Evolutionary conservation across 2,797 vertebrate genomes (phyloP).

Genomic region (Lycodopsis pacificus): DNA sequence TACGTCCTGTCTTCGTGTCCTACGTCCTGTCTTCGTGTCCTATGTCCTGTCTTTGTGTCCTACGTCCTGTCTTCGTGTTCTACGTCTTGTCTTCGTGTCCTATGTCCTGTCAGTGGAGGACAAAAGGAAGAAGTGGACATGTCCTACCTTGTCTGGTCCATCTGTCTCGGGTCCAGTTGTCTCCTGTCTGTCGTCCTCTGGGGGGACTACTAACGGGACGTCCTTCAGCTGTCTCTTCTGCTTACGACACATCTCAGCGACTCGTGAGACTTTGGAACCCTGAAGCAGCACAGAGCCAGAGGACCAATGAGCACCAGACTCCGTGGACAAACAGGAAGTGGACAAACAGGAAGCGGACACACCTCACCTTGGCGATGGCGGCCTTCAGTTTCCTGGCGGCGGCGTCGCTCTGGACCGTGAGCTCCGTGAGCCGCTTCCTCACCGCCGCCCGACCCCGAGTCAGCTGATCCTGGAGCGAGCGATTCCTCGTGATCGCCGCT

Average conservation of each 20-base stretch:
- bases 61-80: not conserved
- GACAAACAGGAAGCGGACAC: not conserved
- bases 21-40: not conserved
- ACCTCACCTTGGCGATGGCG: slow-evolving; percentile 43
- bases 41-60: not conserved
- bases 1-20: not conserved
- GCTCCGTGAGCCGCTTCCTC: slow-evolving; percentile 24
- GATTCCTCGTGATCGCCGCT: not conserved
- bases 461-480: not conserved
- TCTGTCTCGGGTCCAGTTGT: not conserved
- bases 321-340: not conserved
- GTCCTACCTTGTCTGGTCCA: not conserved
- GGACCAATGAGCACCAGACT: not conserved
- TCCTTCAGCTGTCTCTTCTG: slow-evolving; percentile 22
- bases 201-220: fast-evolving
- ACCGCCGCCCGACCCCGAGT: fast-evolving
- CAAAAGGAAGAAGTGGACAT: not conserved
- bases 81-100: not conserved
- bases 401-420: slow-evolving; percentile 17
- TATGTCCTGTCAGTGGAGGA: not conserved
- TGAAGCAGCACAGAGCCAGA: slow-evolving; percentile 24
- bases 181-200: slow-evolving; percentile 5
- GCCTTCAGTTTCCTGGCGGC: slow-evolving; percentile 37
- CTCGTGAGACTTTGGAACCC: slow-evolving; percentile 52
- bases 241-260: slow-evolving; percentile 26